Evolutionary conservation across 2,797 vertebrate species (phyloP).

Genomic region (Muscicapa comitata): DNA sequence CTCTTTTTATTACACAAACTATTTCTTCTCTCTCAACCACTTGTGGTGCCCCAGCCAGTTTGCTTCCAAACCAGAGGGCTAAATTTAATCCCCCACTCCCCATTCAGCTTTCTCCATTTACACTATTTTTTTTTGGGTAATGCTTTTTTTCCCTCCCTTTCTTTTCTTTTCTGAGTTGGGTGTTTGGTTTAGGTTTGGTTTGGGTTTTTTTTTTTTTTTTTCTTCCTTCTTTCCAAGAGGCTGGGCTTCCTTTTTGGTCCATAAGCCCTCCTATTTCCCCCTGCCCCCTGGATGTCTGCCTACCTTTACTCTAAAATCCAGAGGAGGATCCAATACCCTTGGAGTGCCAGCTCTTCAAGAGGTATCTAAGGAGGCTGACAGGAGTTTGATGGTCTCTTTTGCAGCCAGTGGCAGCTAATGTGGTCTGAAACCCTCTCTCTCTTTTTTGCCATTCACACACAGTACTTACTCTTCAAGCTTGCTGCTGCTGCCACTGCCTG

Average conservation of each 20-base stretch:
- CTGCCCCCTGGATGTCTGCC: constrained; percentile 77
- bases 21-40: constrained; percentile 51
- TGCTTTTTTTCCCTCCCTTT: neutral
- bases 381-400: constrained; percentile 71
- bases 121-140: constrained; percentile 8
- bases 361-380: constrained; percentile 77
- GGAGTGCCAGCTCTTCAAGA: constrained; percentile 73
- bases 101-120: constrained; percentile 47
- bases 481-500: constrained; percentile 73
- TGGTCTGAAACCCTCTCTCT: constrained; percentile 71
- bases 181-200: neutral
- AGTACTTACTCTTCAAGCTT: constrained; percentile 68
- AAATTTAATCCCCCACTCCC: constrained; percentile 45
- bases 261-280: constrained; percentile 61
- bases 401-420: constrained; percentile 69
- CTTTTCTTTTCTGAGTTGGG: constrained; percentile 25
- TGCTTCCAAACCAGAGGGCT: constrained; percentile 53
- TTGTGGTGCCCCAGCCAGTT: constrained; percentile 49
- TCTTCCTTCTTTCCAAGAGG: constrained; percentile 48
- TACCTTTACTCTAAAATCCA: constrained; percentile 75
- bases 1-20: constrained; percentile 41
- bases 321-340: constrained; percentile 75
- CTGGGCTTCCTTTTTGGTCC: constrained; percentile 61
- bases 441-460: constrained; percentile 66
- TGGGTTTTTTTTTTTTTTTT: neutral